Evolutionary conservation across 2,797 vertebrate genomes (phyloP), one percentile per base, ranked within the genome.

Genomic region (Sebastes goodei): DNA sequence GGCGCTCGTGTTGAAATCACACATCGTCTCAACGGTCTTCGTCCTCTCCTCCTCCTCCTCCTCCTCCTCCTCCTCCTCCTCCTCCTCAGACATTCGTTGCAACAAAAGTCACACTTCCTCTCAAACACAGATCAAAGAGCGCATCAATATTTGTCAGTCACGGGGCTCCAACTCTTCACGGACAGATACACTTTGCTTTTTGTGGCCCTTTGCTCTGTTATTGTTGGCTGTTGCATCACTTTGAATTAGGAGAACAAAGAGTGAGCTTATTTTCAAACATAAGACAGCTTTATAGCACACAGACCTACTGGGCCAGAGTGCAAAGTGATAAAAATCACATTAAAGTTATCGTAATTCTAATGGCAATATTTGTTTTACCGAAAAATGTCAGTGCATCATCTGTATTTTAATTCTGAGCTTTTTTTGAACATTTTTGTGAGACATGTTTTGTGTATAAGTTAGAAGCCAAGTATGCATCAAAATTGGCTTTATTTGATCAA

Each of bases 121-220:
- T 80, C 76, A 53, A 81, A 71, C 71, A 23, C 75, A 53, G 81
- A 90, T 92, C 90, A 93, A 92, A 93, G 77, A 4, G 74, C 85
- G 55, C 69, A 73, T 88, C 91, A 92, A 92, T 90, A 90, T 93
- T 93, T 89, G 82, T 82, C 73, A 71, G 70, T 71, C 81, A 10
- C 64, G 25, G 81, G 81, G 70, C 61, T 86, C 78, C 70, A 33
- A 20, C 60, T 60, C 72, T 69, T 80, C 60, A 67, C 17, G 17
- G 80, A 67, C 66, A 63, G 33, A 70, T 67, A 30, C 77, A 32
- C 76, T 2, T 55, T 69, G 83, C 90, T 89, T 86, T 84, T 80
- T 67, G 76, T 78, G 84, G 76, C 67, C 71, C 30, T 75, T 33
- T 1, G 46, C 65, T 77, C 32, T 88, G 65, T 92, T 92, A 75